Evolutionary conservation across 2,888 invertebrate genomes (phyloP).

Genomic region (Temnothorax unifasciatus): DNA sequence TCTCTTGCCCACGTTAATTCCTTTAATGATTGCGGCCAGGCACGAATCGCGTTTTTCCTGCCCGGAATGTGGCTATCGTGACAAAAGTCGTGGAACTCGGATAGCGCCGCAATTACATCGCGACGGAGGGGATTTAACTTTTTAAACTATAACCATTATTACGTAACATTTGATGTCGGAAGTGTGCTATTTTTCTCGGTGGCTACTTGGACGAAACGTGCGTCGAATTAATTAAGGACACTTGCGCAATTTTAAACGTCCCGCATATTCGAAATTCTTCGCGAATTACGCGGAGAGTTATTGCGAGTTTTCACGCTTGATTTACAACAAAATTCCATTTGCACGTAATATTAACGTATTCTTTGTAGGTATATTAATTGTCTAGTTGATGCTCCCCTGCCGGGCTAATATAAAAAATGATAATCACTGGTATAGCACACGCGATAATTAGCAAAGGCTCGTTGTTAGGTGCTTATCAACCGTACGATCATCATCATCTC

Average conservation of each 20-base stretch:
- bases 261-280: background rate
- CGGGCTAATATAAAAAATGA: conserved; percentile 9
- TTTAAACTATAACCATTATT: conserved; percentile 53
- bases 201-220: conserved; percentile 33
- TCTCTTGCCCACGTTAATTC: conserved; percentile 54
- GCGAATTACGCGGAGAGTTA: background rate
- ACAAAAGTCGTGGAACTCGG: conserved; percentile 56
- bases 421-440: conserved; percentile 39
- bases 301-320: background rate
- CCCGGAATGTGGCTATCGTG: conserved; percentile 53
- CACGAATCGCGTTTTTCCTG: conserved; percentile 56
- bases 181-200: conserved; percentile 16
- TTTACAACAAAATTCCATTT: conserved; percentile 4
- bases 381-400: background rate
- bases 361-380: conserved; percentile 35
- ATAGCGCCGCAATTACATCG: conserved; percentile 48
- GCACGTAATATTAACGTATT: background rate
- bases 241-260: background rate
- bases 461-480: conserved; percentile 42
- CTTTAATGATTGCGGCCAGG: conserved; percentile 56
- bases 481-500: conserved; percentile 44
- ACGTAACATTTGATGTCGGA: conserved; percentile 46
- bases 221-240: conserved; percentile 35
- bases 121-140: conserved; percentile 45
- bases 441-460: conserved; percentile 47